These are phyloP conservation scores for Syngnathus acus DNA, from an alignment of 2,797 vertebrate genomes.

Conservation along the genomic window DNA sequence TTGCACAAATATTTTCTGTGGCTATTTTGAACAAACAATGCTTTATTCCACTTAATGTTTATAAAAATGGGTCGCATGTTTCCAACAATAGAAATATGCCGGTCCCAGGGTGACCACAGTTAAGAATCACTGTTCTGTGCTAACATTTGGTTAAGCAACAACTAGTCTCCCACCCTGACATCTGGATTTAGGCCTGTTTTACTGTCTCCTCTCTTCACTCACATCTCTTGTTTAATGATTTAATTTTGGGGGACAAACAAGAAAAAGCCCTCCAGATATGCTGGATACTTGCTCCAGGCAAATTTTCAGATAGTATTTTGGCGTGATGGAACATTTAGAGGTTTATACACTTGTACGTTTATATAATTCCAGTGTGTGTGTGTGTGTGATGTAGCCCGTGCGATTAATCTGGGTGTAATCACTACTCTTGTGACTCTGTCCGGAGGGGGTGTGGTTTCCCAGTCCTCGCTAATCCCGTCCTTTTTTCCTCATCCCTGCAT, in stretches of 20 bases:
- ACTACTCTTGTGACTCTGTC: conserved; percentile 43
- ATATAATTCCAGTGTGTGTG: not conserved
- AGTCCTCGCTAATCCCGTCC: conserved; percentile 54
- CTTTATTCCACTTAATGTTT: too few relatives aligned
- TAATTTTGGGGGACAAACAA: not conserved
- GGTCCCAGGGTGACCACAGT: too few relatives aligned
- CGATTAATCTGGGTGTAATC: conserved; percentile 67
- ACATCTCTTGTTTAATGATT: not conserved
- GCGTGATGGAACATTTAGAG: not conserved
- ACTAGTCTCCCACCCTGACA: not conserved
- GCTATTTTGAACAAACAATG: too few relatives aligned
- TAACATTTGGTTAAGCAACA: not conserved
- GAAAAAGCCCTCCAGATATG: too few relatives aligned
- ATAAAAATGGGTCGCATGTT: too few relatives aligned
- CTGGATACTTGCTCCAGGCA: not conserved
- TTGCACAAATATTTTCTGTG: too few relatives aligned
- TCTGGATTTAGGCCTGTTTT: not conserved
- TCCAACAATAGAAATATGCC: too few relatives aligned
- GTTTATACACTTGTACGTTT: conserved; percentile 1
- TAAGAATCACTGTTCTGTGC: not conserved
- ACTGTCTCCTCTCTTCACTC: not conserved
- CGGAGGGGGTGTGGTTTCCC: conserved; percentile 25
- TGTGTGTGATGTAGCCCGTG: conserved; percentile 22
- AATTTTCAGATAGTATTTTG: not conserved
- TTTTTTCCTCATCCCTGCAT: conserved; percentile 46